Base-by-base conservation (phyloP, 2,797 vertebrate species). In the Triplophysa yarkandensis region DNA sequence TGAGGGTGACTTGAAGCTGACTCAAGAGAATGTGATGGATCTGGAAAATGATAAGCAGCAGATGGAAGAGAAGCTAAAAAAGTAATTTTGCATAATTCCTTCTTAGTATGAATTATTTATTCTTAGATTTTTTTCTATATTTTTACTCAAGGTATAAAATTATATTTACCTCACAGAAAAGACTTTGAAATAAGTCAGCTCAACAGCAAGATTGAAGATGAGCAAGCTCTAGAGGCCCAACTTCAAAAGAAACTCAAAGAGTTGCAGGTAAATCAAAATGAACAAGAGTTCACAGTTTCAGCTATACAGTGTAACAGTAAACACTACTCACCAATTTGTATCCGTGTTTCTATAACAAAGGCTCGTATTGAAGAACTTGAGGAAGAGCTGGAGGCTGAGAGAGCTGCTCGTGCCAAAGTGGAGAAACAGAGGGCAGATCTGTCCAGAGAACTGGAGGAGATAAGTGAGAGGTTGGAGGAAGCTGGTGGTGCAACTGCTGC, bases 161-260 rank as follows among this genome's bases (percentile, higher is more conserved):
- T 3, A 13, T 61, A 10, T 88, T 44, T 50, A 90, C 91, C 4
- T 41, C 91, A 82, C 71, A 27, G 89, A 89, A 55, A 55, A 55
- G 94, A 95, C 61, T 95, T 95, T 85, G 94, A 95, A 78, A 84
- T 93, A 23, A 92, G 88, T 6, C 90, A 92, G 36, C 88, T 91
- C 41, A 93, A 89, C 5, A 76, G 91, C 13, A 92, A 84, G 82
- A 93, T 96, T 0, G 94, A 95, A 77, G 94, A 95, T 14, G 94
- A 95, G 61, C 94, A 96, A 74, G 90, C 92, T 0, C 66, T 94
- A 50, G 69, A 80, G 2, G 81, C 85, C 41, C 92, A 95, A 80
- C 88, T 94, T 16, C 94, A 93, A 81, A 94, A 95, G 80, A 95
- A 95, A 82, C 63, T 95, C 55, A 95, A 94, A 77, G 93, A 94